Base-by-base conservation (phyloP, 2,113 vertebrate species). In the Eulacestoma nigropectus region DNA sequence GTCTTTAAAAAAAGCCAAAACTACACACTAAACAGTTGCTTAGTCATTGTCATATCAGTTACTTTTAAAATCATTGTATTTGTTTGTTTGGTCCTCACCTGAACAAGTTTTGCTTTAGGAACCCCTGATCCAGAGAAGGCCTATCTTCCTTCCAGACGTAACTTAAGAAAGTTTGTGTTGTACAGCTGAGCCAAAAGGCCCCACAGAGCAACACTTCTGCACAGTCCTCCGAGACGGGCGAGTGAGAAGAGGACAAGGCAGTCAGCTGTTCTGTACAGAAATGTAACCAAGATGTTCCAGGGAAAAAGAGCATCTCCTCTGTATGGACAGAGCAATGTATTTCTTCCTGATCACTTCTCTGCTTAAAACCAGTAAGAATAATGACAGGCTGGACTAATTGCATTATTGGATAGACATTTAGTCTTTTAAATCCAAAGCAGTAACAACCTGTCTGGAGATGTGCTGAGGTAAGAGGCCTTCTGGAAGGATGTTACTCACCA, bases 351-450 rank as follows among this genome's bases (percentile, higher is more conserved):
- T 82, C 32, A 2, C 63, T 84, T 72, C 74, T 80, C 75, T 87
- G 72, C 63, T 89, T 86, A 32, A 7, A 72, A 50, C 22, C 47
- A 52, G 80, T 59, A 50, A 87, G 84, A 94, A 77, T 68, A 79
- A 79, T 70, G 87, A 67, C 81, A 85, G 74, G 50, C 67, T 90
- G 75, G 46, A 76, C 93, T 96, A 95, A 97, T 90, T 87, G 74
- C 82, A 67, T 97, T 94, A 95, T 86, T 81, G 93, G 94, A 93
- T 94, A 93, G 95, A 83, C 88, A 79, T 88, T 88, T 69, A 96
- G 95, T 87, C 95, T 90, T 95, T 93, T 81, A 96, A 95, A 96
- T 96, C 93, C 93, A 67, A 90, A 94, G 81, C 84, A 93, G 75
- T 53, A 95, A 80, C 11, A 3, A 94, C 92, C 85, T 95, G 72